Percentiles rank a stretch among this genome's conserved stretches.
Evolutionary conservation across 2,888 invertebrate genomes (phyloP).

Genomic region (Hydriomena furcata): DNA sequence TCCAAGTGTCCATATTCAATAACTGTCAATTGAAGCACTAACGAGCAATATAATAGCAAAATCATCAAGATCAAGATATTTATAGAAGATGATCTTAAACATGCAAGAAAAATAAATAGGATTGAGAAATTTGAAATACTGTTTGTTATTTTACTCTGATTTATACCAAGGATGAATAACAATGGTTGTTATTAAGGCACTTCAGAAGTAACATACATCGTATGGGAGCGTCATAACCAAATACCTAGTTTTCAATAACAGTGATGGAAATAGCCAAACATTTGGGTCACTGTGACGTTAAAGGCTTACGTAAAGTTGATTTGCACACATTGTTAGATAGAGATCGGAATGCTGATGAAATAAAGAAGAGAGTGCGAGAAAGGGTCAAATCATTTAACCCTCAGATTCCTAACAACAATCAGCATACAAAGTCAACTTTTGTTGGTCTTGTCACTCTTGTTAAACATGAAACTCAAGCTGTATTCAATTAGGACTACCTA

Average conservation of each 20-base stretch:
- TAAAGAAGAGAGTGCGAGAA: conserved; percentile 46
- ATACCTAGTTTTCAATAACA: conserved; percentile 40
- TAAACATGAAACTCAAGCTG: conserved; percentile 69
- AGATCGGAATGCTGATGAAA: conserved; percentile 38
- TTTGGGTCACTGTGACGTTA: conserved; percentile 37
- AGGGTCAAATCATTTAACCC: conserved; percentile 74
- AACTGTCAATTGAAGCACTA: conserved; percentile 48
- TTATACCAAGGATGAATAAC: conserved; percentile 68
- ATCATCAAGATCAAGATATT: conserved; percentile 53
- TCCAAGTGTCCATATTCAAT: conserved; percentile 23
- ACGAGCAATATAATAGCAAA: conserved; percentile 61
- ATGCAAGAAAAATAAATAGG: conserved; percentile 61
- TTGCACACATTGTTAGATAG: conserved; percentile 45
- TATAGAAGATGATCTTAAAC: conserved; percentile 55
- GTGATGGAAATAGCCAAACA: conserved; percentile 26
- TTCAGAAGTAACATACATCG: conserved; percentile 46
- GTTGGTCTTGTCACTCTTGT: conserved; percentile 64
- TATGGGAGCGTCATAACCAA: conserved; percentile 36
- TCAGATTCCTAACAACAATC: conserved; percentile 73
- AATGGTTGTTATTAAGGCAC: conserved; percentile 66
- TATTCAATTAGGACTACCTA: conserved; percentile 64
- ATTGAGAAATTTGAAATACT: conserved; percentile 50
- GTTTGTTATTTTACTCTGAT: conserved; percentile 44
- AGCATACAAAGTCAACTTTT: conserved; percentile 74
- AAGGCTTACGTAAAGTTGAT: conserved; percentile 47